Base-by-base conservation (phyloP, 2,113 vertebrate genomes). In the Clarias magur region DNA sequence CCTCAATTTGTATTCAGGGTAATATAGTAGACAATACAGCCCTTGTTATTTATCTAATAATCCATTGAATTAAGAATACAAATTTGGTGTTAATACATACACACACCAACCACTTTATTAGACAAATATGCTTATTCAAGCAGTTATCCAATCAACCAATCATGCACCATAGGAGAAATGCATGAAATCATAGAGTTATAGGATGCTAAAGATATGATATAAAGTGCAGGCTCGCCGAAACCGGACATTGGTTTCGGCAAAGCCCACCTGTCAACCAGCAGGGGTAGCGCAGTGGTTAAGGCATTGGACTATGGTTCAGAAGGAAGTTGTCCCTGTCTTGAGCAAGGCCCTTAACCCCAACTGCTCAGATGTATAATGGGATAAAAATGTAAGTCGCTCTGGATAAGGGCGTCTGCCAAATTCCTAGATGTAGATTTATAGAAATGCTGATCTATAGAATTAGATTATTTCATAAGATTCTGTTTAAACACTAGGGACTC, bases 101-200 rank as follows among this genome's bases (percentile, higher is more conserved):
- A 38, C 30, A 11, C 15, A 68, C 1, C 5, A 15, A 68, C 15
- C 15, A 30, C 27, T 68, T 38, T 72, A 38, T 38, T 72, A 72
- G 68, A 17, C 21, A 73, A 21, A 76, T 2, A 27, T 30, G 30
- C 15, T 72, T 72, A 38, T 72, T 53, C 12, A n/a, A 53, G 23
- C 73, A 76, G n/a, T n/a, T 16, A 76, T 75, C 42, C 42, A 75
- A 53, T 75, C 72, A 75, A 53, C 42, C 72, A 75, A 75, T 75
- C 21, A 53, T n/a, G 21, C 15, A 4, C 21, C 73, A 53, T 10
- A 42, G 53, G 38, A 48, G 19, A 10, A 48, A 21, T 11, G 19
- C 38, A 73, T 73, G 17, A 76, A 53, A 76, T 76, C 73, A 54
- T 54, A 21, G 11, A 76, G 42, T 53, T n/a, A 76, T 2, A 53